Evolutionary conservation across 2,797 vertebrate genomes (phyloP).

Genomic region (Xenentodon cancila): DNA sequence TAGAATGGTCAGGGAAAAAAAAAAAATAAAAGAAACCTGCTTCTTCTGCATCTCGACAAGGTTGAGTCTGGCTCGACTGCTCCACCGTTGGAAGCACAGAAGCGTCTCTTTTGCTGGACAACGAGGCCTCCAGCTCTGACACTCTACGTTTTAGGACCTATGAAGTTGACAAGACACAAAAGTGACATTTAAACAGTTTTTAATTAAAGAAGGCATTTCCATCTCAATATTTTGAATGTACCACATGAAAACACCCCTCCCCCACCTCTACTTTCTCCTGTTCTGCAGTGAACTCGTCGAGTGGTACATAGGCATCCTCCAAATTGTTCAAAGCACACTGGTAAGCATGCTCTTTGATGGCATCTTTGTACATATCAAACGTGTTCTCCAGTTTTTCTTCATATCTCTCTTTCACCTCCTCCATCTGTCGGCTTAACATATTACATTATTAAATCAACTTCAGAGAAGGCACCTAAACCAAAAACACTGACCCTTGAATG

Average conservation of each 20-base stretch:
- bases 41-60: constrained; percentile 18
- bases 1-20: neutral
- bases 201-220: too few relatives aligned
- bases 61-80: constrained; percentile 56
- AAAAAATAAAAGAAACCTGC: constrained; percentile 39
- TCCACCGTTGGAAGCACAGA: constrained; percentile 19
- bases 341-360: constrained; percentile 91
- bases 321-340: constrained; percentile 87
- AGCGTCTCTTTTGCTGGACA: neutral
- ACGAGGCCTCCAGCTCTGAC: constrained; percentile 63
- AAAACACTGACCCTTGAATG: neutral
- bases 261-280: constrained; percentile 87
- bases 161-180: neutral
- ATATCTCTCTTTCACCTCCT: constrained; percentile 88
- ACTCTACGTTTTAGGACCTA: constrained; percentile 74
- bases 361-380: constrained; percentile 93
- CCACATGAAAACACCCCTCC: neutral
- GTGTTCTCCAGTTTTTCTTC: constrained; percentile 91
- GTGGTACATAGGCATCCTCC: constrained; percentile 87
- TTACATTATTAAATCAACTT: neutral
- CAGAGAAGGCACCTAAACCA: neutral
- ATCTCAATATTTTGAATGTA: too few relatives aligned
- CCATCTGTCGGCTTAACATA: constrained; percentile 82
- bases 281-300: constrained; percentile 87
- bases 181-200: neutral